Percentiles rank a stretch among this genome's conserved stretches.
phyloP scores from a whole-genome alignment of 2,797 vertebrate genomes.

The Diglossa cyanea region DNA sequence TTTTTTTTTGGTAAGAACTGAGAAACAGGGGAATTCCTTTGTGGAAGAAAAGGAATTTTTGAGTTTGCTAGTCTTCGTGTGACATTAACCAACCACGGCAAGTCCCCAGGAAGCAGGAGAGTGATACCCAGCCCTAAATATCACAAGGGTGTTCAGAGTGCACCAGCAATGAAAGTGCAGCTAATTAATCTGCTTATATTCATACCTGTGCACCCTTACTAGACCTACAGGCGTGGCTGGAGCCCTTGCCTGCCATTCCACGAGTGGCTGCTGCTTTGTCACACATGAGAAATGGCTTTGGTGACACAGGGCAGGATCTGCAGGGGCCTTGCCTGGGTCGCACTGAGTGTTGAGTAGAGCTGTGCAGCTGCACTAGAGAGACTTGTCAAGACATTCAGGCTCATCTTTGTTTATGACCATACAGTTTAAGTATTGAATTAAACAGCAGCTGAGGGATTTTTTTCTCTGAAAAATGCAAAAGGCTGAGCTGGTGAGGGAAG shows the following conservation, averaged over 20 bases:
- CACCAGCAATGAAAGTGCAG: neutral
- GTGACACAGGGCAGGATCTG: neutral
- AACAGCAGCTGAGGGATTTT: neutral
- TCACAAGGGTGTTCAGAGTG: neutral
- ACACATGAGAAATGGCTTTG: neutral
- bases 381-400: neutral
- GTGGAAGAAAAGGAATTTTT: slow-evolving; percentile 14
- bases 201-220: neutral
- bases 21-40: slow-evolving; percentile 38
- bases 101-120: neutral
- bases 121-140: neutral
- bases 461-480: neutral
- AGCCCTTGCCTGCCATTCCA: neutral
- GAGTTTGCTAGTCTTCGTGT: neutral
- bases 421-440: neutral
- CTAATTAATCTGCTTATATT: neutral
- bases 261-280: rapidly evolving
- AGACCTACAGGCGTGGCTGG: rapidly evolving
- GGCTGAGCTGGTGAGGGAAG: neutral
- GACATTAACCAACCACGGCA: neutral
- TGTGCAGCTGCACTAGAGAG: neutral
- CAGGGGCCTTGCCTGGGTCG: neutral
- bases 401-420: neutral
- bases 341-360: neutral
- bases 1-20: neutral